phyloP scores from a whole-genome alignment of 2,113 vertebrate species.

The Diadophis punctatus region DNA sequence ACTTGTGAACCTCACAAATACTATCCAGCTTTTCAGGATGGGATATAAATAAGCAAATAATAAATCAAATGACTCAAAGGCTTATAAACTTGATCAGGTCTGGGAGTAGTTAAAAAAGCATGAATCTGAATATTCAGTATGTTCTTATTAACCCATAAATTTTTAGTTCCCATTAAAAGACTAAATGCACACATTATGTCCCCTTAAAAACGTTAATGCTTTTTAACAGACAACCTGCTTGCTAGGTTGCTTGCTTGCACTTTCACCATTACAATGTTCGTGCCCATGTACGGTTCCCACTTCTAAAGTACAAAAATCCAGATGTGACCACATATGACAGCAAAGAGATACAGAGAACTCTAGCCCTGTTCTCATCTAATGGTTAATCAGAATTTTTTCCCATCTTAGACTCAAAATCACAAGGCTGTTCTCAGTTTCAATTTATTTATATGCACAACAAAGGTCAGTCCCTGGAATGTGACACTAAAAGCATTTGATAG shows the following conservation, averaged over 20 bases:
- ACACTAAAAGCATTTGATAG: not conserved
- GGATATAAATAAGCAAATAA: not conserved
- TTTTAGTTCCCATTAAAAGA: not conserved
- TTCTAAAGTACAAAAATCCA: not conserved
- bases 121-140: not conserved
- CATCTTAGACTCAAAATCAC: not conserved
- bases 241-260: not conserved
- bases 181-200: not conserved
- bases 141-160: not conserved
- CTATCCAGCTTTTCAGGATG: not conserved
- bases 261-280: not conserved
- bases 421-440: not conserved
- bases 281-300: not conserved
- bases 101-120: not conserved
- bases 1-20: not conserved
- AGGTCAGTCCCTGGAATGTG: not conserved
- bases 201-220: not conserved
- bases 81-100: not conserved
- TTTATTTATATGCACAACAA: not conserved
- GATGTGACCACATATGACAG: not conserved
- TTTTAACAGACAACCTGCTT: not conserved
- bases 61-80: not conserved
- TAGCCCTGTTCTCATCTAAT: not conserved
- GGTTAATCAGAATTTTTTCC: not conserved
- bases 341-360: not conserved